Base-by-base conservation (phyloP, 2,888 invertebrate genomes). In the Antheraea assamensis region DNA sequence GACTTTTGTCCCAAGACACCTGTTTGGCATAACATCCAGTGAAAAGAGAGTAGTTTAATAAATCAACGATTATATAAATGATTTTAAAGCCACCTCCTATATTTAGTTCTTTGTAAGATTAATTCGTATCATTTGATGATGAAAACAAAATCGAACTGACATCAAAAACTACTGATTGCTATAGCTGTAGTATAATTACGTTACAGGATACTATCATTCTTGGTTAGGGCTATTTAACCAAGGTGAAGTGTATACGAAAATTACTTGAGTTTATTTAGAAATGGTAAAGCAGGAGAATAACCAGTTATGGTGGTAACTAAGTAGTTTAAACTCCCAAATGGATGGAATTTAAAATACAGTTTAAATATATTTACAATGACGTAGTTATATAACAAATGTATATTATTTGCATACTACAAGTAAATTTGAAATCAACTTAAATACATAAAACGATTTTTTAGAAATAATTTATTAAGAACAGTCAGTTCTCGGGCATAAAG, bases 281-380 rank as follows among this genome's bases (percentile, higher is more conserved):
- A 58, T 58, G 3, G 10, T 58, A n/a, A 58, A 58, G n/a, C n/a
- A 58, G 58, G 24, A 7, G 42, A 42, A 10, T 42, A 42, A 42
- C 24, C 58, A n/a, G 4, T n/a, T 21, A 55, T 24, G 10, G 31
- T 21, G 31, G 52, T 52, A 5, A 52, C 52, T 21, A 52, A 49
- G 66, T 31, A 68, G 52, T 72, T 72, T 66, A 68, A 27, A 64
- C 30, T 21, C 47, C n/a, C 68, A 2, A 55, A 55, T 73, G 30
- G 27, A 52, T 68, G 49, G 47, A 49, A 68, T 70, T 19, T 7
- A 72, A 72, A 55, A 17, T 68, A 68, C 55, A 19, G 49, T 55
- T 35, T 42, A 42, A 58, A 72, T 24, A 72, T 19, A 47, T 27
- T 30, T 27, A 19, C 35, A 10, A 31, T 52, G 52, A 3, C 42